Evolutionary conservation across 1,140 invertebrate species (phyloP).

Genomic region (Papilio polyxenes): DNA sequence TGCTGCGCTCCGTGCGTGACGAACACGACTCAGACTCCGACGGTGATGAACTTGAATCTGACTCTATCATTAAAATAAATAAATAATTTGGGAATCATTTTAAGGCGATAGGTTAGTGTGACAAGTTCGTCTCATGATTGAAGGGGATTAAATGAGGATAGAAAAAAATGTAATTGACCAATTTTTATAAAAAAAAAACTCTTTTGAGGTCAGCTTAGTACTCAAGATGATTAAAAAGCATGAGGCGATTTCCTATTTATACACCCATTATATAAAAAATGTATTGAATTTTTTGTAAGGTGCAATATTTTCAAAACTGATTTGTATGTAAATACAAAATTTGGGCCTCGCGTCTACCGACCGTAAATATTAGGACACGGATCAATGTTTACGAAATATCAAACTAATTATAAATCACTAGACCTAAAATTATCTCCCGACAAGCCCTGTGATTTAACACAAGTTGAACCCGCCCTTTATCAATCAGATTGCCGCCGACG

Average conservation of each 20-base stretch:
- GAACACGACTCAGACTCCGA: slow-evolving; percentile 78
- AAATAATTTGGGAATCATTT: not conserved
- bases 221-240: no score
- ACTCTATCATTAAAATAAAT: slow-evolving; percentile 53
- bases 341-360: not conserved
- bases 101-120: no score
- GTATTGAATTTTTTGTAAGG: no score
- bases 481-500: slow-evolving; percentile 34
- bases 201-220: no score
- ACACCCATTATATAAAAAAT: no score
- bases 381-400: slow-evolving; percentile 1
- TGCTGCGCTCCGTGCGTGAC: slow-evolving; percentile 82
- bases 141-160: no score
- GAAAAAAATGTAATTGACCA: no score
- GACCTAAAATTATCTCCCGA: not conserved
- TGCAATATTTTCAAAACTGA: not conserved
- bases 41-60: slow-evolving; percentile 70
- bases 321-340: slow-evolving; percentile 21
- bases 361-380: not conserved
- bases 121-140: no score
- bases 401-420: slow-evolving; percentile 9
- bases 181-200: no score
- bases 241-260: no score
- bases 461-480: not conserved
- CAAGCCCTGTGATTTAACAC: not conserved